phyloP scores from a whole-genome alignment of 2,113 vertebrate genomes.

The Prunella fulvescens region DNA sequence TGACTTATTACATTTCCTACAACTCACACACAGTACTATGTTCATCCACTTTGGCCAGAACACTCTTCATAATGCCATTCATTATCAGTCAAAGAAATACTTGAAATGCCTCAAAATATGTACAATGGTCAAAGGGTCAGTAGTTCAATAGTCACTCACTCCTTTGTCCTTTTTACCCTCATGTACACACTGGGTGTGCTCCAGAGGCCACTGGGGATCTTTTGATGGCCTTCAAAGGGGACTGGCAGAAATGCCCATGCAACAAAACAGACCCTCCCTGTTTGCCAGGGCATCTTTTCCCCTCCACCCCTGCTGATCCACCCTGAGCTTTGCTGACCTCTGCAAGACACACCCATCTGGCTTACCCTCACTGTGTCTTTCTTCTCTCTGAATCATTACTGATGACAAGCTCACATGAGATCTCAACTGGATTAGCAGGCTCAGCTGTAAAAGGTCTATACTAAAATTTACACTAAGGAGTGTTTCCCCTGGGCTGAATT shows the following conservation, averaged over 20 bases:
- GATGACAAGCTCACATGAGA: neutral
- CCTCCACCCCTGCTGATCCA: neutral
- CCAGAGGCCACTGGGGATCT: neutral
- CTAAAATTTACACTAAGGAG: neutral
- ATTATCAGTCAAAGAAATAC: constrained; percentile 5
- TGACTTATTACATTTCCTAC: neutral
- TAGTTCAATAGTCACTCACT: neutral
- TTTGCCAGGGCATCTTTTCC: neutral
- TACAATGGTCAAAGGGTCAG: neutral
- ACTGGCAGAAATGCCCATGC: neutral
- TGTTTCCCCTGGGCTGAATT: neutral
- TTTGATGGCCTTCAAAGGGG: neutral
- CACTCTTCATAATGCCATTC: neutral
- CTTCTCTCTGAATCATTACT: neutral
- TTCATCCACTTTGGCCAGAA: neutral
- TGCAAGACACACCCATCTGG: neutral
- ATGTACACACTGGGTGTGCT: neutral
- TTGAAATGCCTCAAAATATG: neutral
- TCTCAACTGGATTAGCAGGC: neutral
- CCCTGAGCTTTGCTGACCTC: neutral
- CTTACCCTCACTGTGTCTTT: neutral
- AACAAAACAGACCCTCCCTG: neutral
- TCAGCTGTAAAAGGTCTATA: neutral
- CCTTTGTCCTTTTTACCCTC: neutral
- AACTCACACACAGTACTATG: neutral